A percentile compares a stretch with the other conserved stretches of the same genome.
Conservation (phyloP, 2,797 vertebrate species). For the Discoglossus pictus region DNA sequence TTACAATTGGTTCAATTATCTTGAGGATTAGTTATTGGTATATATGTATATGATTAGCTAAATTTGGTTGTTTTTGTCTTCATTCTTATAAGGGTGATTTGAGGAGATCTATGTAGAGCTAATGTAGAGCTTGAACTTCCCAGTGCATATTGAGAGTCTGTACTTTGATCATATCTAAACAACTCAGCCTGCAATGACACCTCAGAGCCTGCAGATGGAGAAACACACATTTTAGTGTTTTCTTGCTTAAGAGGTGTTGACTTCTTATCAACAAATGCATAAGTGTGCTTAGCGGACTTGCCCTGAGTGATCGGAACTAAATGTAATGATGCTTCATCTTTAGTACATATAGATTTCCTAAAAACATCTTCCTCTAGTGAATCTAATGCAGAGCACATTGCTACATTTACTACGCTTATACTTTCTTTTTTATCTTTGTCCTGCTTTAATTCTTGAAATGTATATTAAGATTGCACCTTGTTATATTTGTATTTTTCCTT, state of each 20-base stretch:
- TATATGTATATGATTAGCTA: no score
- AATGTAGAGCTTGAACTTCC: conserved; percentile 91
- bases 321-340: conserved; percentile 92
- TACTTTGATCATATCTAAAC: conserved; percentile 84
- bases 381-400: conserved; percentile 73
- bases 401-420: conserved; percentile 79
- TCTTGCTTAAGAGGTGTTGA: conserved; percentile 88
- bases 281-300: conserved; percentile 90
- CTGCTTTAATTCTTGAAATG: conserved; percentile 85
- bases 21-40: no score
- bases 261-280: conserved; percentile 89
- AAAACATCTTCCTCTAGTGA: conserved; percentile 89
- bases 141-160: conserved; percentile 83
- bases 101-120: no score
- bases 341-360: conserved; percentile 92
- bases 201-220: conserved; percentile 78
- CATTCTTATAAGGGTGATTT: no score
- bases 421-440: conserved; percentile 89
- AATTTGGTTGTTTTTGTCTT: no score
- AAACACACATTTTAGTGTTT: conserved; percentile 85
- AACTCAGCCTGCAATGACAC: conserved; percentile 77
- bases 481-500: no score
- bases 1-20: no score
- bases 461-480: no score
- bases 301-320: conserved; percentile 89